Evolutionary conservation across 2,888 invertebrate species (phyloP).

Genomic region (Podotricha telesiphe): DNA sequence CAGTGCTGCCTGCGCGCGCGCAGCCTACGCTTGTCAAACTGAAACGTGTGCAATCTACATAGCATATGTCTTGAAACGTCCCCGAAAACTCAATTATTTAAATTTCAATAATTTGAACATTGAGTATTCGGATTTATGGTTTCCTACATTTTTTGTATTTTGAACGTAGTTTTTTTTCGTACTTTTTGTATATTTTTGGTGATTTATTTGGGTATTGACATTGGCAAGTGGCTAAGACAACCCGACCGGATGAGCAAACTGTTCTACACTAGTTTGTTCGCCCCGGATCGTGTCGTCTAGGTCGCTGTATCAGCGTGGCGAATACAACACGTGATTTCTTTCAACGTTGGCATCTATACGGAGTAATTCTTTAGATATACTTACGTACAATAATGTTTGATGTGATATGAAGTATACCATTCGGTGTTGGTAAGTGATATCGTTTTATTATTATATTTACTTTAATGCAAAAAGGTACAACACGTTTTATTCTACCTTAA

Average conservation of each 20-base stretch:
- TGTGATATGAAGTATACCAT: not conserved
- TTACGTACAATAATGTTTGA: not conserved
- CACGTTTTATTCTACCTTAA: too few relatives aligned
- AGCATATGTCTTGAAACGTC: constrained; percentile 22
- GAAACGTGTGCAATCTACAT: constrained; percentile 4
- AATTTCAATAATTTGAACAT: not conserved
- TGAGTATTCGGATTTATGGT: not conserved
- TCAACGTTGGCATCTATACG: not conserved
- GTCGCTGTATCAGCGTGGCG: constrained; percentile 54
- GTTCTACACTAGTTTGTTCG: constrained; percentile 80
- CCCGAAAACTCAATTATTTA: not conserved
- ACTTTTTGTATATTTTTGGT: constrained; percentile 21
- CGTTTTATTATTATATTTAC: not conserved
- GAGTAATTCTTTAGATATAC: constrained; percentile 18
- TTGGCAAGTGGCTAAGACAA: constrained; percentile 54
- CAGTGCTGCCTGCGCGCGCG: constrained; percentile 59
- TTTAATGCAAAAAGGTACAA: too few relatives aligned
- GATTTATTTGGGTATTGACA: constrained; percentile 24
- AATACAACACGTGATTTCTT: constrained; percentile 51
- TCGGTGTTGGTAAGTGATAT: not conserved
- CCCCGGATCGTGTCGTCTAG: constrained; percentile 82
- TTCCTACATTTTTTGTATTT: not conserved
- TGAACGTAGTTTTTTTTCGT: not conserved
- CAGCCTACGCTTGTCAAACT: constrained; percentile 42
- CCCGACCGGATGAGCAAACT: constrained; percentile 85